Evolutionary conservation across 1,140 invertebrate genomes (phyloP).

Genomic region (Neodiprion lecontei): DNA sequence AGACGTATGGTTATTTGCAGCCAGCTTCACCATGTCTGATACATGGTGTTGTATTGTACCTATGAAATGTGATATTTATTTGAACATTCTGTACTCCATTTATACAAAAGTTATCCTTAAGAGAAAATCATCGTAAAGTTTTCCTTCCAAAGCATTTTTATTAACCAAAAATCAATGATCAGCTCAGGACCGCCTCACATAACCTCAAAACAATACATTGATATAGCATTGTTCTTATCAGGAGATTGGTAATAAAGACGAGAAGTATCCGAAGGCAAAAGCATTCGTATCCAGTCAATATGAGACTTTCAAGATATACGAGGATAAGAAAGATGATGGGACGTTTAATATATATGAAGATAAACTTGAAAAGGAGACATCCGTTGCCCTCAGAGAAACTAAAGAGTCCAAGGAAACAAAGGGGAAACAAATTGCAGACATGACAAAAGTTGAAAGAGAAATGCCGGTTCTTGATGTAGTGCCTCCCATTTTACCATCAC

Average conservation of each 20-base stretch:
- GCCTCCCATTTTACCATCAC: constrained; percentile 37
- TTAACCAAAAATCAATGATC: too few relatives aligned
- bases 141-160: too few relatives aligned
- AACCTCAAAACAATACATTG: background rate
- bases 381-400: constrained; percentile 47
- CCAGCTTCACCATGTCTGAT: too few relatives aligned
- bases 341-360: constrained; percentile 77
- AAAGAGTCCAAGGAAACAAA: constrained; percentile 55
- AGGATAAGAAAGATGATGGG: constrained; percentile 46
- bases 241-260: constrained; percentile 56
- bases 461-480: constrained; percentile 53
- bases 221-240: constrained; percentile 31
- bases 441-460: constrained; percentile 42
- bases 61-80: too few relatives aligned
- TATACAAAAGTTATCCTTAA: too few relatives aligned
- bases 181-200: too few relatives aligned
- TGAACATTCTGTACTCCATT: too few relatives aligned
- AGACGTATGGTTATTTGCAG: too few relatives aligned
- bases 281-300: constrained; percentile 32
- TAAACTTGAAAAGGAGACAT: constrained; percentile 62
- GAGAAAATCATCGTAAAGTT: too few relatives aligned
- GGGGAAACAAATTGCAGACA: constrained; percentile 54
- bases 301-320: constrained; percentile 65
- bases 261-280: constrained; percentile 55
- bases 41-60: too few relatives aligned